Conservation (phyloP, 2,113 vertebrate genomes). For the Poeciliopsis retropinna region DNA sequence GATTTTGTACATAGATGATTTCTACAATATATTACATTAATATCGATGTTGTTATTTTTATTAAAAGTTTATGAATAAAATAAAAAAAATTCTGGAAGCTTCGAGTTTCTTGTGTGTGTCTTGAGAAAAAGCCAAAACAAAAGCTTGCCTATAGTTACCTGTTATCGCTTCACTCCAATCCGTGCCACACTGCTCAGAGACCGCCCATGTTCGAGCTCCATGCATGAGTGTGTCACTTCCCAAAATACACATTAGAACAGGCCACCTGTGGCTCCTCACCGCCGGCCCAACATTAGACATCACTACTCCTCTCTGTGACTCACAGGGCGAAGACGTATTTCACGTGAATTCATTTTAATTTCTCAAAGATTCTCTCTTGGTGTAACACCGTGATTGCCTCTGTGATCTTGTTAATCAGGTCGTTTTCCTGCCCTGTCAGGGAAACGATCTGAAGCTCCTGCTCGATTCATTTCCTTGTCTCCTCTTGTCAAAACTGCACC, state of each 20-base stretch:
- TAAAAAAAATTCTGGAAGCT: conserved; percentile 68
- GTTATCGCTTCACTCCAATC: conserved; percentile 14
- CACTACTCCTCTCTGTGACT: conserved; percentile 43
- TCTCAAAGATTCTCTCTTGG: conserved; percentile 33
- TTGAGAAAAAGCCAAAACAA: conserved; percentile 27
- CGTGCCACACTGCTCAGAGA: conserved; percentile 5
- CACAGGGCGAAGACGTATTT: conserved; percentile 47
- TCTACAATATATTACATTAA: conserved; percentile 84
- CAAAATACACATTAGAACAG: conserved; percentile 52
- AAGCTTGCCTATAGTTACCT: not conserved
- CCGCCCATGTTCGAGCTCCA: not conserved
- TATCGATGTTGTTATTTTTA: conserved; percentile 88
- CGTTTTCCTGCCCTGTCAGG: conserved; percentile 40
- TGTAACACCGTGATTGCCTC: conserved; percentile 14
- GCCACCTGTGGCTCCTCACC: conserved; percentile 55
- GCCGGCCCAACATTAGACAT: conserved; percentile 51
- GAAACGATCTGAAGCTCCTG: conserved; percentile 44
- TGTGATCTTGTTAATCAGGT: conserved; percentile 47
- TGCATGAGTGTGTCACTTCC: conserved; percentile 37
- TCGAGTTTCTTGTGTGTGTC: conserved; percentile 58
- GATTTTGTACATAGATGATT: conserved; percentile 82
- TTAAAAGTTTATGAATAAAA: conserved; percentile 86
- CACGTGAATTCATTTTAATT: conserved; percentile 33
- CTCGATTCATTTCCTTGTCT: conserved; percentile 53
- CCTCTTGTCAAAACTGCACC: conserved; percentile 28